A percentile compares a stretch with the other conserved stretches of the same genome.
These are phyloP conservation scores for Anoncus sp. DNA, from an alignment of 2,888 invertebrate species.

Conservation along the genomic window DNA sequence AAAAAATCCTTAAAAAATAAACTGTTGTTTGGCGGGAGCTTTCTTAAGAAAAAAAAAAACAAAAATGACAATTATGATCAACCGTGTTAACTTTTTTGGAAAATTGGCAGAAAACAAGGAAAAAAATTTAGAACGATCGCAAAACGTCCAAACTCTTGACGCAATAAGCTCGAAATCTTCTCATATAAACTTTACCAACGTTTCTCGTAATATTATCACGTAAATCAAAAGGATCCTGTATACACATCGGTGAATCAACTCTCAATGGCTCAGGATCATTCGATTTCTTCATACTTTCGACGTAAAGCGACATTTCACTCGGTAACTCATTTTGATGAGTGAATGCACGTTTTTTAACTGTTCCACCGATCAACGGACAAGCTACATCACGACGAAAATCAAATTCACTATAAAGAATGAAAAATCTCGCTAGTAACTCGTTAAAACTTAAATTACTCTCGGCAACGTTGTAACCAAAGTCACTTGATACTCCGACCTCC, in stretches of 20 bases:
- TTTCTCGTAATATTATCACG: slow-evolving; percentile 86
- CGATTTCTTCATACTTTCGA: slow-evolving; percentile 71
- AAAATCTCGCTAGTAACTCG: slow-evolving; percentile 77
- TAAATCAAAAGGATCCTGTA: slow-evolving; percentile 87
- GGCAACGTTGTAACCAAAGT: neutral
- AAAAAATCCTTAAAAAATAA: no score
- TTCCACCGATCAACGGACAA: slow-evolving; percentile 83
- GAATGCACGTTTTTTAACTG: slow-evolving; percentile 82
- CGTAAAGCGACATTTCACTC: slow-evolving; percentile 70
- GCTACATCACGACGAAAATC: slow-evolving; percentile 80
- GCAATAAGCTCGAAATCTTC: slow-evolving; percentile 50
- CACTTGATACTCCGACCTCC: neutral
- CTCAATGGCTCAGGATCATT: slow-evolving; percentile 78
- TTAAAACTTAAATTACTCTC: neutral
- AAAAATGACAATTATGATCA: no score
- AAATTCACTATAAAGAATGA: slow-evolving; percentile 81
- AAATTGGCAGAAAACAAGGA: no score
- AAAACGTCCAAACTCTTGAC: slow-evolving; percentile 42
- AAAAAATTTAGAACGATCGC: no score
- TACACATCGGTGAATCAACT: slow-evolving; percentile 83
- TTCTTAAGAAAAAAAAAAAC: no score
- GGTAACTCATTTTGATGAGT: slow-evolving; percentile 64
- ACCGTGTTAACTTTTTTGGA: no score
- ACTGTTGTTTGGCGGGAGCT: no score
- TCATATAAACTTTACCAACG: slow-evolving; percentile 67